A percentile compares a stretch with the other conserved stretches of the same genome.
These are phyloP conservation scores for Lytechinus pictus DNA, from an alignment of 35 echinoderm and acorn worm species.

Conservation along the genomic window DNA sequence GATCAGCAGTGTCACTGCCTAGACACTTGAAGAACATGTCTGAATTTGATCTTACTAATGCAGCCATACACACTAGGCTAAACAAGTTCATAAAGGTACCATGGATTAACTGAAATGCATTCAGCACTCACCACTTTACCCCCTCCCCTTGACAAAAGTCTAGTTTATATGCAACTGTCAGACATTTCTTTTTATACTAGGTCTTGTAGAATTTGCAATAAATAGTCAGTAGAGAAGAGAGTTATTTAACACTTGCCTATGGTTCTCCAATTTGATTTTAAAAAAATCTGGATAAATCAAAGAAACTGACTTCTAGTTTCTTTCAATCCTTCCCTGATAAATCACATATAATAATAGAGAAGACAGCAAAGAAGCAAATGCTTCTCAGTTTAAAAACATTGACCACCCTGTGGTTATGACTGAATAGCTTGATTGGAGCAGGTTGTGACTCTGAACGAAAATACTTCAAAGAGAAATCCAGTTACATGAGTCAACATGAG, in stretches of 20 bases:
- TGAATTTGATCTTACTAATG: slow-evolving; percentile 8
- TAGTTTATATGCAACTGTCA: background rate
- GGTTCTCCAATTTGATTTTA: too few relatives aligned
- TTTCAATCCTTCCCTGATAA: too few relatives aligned
- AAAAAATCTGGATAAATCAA: too few relatives aligned
- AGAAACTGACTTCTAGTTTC: too few relatives aligned
- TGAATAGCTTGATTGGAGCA: background rate
- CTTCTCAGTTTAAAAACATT: background rate
- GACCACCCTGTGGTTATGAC: background rate
- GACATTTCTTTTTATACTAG: background rate
- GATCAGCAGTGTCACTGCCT: background rate
- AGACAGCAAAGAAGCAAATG: background rate
- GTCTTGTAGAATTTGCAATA: background rate
- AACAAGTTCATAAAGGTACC: background rate
- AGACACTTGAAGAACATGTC: background rate
- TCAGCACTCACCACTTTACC: background rate
- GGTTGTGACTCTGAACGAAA: background rate
- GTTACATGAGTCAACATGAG: slow-evolving; percentile 1
- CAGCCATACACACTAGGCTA: background rate
- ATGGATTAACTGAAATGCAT: background rate
- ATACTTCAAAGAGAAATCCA: slow-evolving; percentile 19
- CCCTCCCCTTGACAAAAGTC: background rate
- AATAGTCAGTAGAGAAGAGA: too few relatives aligned
- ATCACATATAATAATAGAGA: background rate
- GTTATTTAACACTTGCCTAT: too few relatives aligned